A percentile compares a stretch with the other conserved stretches of the same genome.
Conservation (phyloP, 2,113 vertebrate genomes). For the Probosciger aterrimus region DNA sequence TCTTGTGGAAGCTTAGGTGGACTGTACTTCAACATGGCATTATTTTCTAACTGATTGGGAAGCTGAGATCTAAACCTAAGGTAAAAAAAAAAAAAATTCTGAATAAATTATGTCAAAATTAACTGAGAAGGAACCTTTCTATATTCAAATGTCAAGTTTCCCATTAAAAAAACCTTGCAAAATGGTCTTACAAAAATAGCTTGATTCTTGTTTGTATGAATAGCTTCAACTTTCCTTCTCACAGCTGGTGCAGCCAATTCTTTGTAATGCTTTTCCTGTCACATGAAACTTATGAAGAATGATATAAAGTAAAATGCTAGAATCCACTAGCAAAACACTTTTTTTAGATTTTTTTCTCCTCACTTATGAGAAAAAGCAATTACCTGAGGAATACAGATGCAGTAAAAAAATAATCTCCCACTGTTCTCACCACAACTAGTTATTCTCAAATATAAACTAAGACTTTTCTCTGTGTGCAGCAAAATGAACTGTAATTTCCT, state of each 20-base stretch:
- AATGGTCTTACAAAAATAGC: background rate
- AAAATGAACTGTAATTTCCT: background rate
- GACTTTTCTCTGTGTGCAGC: background rate
- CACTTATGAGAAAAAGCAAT: background rate
- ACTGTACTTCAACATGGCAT: slow-evolving; percentile 65
- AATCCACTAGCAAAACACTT: background rate
- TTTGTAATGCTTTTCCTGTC: background rate
- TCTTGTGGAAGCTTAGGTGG: slow-evolving; percentile 75
- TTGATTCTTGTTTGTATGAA: background rate
- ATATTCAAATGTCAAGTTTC: background rate
- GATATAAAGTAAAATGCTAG: background rate
- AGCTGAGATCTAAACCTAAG: slow-evolving; percentile 66
- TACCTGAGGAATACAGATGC: background rate
- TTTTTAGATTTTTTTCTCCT: background rate
- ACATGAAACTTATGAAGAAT: background rate
- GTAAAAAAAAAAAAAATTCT: background rate
- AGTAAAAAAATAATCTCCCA: background rate
- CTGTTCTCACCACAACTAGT: background rate
- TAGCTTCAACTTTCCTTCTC: background rate
- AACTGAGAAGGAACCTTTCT: background rate
- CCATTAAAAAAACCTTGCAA: fast-evolving
- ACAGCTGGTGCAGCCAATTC: background rate
- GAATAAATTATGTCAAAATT: background rate
- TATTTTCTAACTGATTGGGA: slow-evolving; percentile 23
- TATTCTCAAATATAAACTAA: background rate